Conservation (phyloP, 2,113 vertebrate species). For the Cyanistes caeruleus region DNA sequence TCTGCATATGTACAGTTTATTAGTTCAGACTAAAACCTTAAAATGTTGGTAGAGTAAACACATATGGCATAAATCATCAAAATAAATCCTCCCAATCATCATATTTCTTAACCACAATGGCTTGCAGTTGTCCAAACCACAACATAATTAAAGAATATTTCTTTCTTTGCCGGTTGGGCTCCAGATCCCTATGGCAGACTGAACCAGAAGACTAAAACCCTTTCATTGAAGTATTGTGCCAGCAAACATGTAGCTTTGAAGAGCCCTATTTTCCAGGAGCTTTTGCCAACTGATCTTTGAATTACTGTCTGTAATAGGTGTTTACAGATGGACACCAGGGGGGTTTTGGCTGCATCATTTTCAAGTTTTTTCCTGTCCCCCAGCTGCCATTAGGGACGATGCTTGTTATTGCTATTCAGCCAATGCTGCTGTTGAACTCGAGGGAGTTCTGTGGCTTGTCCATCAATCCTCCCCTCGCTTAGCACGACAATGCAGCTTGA, state of each 20-base stretch:
- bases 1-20: not conserved
- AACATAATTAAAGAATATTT: constrained; percentile 57
- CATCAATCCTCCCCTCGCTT: not conserved
- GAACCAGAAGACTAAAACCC: not conserved
- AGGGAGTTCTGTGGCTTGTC: constrained; percentile 17
- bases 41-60: constrained; percentile 11
- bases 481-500: not conserved
- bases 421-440: fast-evolving
- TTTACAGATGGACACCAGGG: fast-evolving
- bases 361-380: not conserved
- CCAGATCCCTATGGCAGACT: not conserved
- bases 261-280: not conserved
- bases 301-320: not conserved
- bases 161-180: not conserved
- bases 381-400: not conserved
- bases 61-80: constrained; percentile 49
- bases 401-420: constrained; percentile 38
- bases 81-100: constrained; percentile 53
- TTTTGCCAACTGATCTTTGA: not conserved
- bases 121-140: constrained; percentile 54
- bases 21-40: constrained; percentile 22
- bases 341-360: not conserved
- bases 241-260: not conserved
- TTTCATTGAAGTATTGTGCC: not conserved
- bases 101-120: constrained; percentile 63